These are phyloP conservation scores for Ametastegia equiseti DNA, from an alignment of 2,888 invertebrate genomes.

Conservation along the genomic window DNA sequence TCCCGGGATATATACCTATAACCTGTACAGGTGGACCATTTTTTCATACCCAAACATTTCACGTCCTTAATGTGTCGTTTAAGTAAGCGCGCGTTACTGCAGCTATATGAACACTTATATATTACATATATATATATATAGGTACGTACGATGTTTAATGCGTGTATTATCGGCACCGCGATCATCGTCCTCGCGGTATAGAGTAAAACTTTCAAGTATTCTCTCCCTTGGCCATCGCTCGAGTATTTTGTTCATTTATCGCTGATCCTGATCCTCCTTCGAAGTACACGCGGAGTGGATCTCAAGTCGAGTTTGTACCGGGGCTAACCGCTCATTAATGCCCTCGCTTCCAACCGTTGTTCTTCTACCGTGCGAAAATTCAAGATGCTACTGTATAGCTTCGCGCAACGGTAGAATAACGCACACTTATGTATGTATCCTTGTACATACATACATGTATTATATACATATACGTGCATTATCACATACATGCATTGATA, in stretches of 20 bases:
- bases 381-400: slow-evolving; percentile 38
- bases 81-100: neutral
- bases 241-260: slow-evolving; percentile 40
- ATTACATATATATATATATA: too few relatives aligned
- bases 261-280: slow-evolving; percentile 42
- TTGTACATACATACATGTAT: neutral
- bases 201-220: slow-evolving; percentile 7
- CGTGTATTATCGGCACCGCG: neutral
- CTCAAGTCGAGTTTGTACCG: slow-evolving; percentile 32
- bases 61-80: neutral
- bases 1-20: neutral
- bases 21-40: neutral
- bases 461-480: neutral
- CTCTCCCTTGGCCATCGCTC: slow-evolving; percentile 20
- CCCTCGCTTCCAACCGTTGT: slow-evolving; percentile 45
- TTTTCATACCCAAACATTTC: neutral
- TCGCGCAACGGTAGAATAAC: neutral
- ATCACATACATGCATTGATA: neutral
- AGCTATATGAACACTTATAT: neutral
- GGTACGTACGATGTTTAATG: neutral
- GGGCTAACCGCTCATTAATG: slow-evolving; percentile 41
- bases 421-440: neutral
- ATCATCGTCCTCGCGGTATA: neutral
- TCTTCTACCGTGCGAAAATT: slow-evolving; percentile 46
- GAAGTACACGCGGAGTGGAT: neutral